Conservation (phyloP, 1,140 invertebrate species). For the Cyclargus thomasi region DNA sequence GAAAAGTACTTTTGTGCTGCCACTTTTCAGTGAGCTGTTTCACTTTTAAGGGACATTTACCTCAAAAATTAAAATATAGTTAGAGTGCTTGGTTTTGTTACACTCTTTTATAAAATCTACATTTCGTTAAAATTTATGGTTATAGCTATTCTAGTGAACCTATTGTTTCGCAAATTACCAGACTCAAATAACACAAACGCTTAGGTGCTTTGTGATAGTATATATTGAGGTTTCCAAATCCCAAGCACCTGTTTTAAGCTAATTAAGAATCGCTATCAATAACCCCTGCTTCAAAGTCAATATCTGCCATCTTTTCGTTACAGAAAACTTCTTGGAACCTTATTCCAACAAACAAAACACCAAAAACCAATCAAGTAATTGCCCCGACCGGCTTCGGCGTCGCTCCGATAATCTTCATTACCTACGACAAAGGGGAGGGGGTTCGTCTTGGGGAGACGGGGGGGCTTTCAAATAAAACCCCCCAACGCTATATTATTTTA, state of each 20-base stretch:
- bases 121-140: no score
- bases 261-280: constrained; percentile 3
- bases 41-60: no score
- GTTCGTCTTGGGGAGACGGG: constrained; percentile 13
- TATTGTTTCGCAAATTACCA: no score
- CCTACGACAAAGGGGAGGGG: constrained; percentile 33
- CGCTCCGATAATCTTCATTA: constrained; percentile 46
- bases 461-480: not conserved
- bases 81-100: no score
- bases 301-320: constrained; percentile 7
- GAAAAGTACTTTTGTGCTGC: no score
- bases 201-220: no score
- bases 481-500: not conserved
- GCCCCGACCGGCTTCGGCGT: constrained; percentile 29
- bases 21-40: no score
- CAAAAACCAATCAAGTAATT: constrained; percentile 51
- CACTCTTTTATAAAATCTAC: no score
- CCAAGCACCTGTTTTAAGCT: not conserved
- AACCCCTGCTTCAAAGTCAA: not conserved
- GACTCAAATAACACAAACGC: no score
- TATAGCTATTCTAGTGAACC: no score
- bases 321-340: constrained; percentile 12
- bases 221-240: no score
- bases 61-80: no score
- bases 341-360: constrained; percentile 35